Percentiles rank a stretch among this genome's conserved stretches.
Evolutionary conservation across 1,140 invertebrate species (phyloP).

Genomic region (Aradophagus sp.): DNA sequence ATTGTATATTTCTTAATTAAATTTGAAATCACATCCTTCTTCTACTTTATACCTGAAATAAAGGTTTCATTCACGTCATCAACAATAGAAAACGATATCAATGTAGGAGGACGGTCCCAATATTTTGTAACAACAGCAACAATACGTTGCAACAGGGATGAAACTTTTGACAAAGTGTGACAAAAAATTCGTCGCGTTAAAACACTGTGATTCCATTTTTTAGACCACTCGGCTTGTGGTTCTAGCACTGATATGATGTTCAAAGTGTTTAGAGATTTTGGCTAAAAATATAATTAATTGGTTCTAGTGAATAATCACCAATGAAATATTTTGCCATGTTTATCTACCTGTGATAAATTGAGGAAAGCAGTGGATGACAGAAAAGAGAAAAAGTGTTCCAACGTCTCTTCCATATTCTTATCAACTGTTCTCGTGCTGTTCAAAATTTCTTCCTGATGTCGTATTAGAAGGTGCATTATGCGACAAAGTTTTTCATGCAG

Average conservation of each 20-base stretch:
- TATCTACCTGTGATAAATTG: constrained; percentile 33
- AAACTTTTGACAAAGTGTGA: constrained; percentile 61
- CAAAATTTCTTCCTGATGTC: constrained; percentile 67
- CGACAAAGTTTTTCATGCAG: constrained; percentile 70
- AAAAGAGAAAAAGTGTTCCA: constrained; percentile 69
- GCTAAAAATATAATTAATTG: constrained; percentile 30
- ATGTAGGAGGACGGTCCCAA: constrained; percentile 57
- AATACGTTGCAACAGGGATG: constrained; percentile 61
- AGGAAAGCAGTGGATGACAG: constrained; percentile 57
- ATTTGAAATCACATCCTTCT: no score
- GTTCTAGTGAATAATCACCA: no score
- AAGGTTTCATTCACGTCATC: constrained; percentile 65
- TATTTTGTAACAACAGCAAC: constrained; percentile 56
- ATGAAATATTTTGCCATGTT: not conserved
- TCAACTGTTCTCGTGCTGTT: constrained; percentile 62
- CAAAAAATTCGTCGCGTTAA: constrained; percentile 63
- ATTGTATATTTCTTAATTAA: no score
- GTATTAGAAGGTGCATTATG: constrained; percentile 64
- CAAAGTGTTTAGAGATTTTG: constrained; percentile 60
- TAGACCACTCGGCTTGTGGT: constrained; percentile 68
- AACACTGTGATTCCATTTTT: constrained; percentile 66
- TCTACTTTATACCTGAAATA: constrained; percentile 63
- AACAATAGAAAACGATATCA: constrained; percentile 57
- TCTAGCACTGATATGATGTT: constrained; percentile 69
- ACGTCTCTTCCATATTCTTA: constrained; percentile 65